Evolutionary conservation across 2,797 vertebrate genomes (phyloP).

Genomic region (Pelobates cultripes): DNA sequence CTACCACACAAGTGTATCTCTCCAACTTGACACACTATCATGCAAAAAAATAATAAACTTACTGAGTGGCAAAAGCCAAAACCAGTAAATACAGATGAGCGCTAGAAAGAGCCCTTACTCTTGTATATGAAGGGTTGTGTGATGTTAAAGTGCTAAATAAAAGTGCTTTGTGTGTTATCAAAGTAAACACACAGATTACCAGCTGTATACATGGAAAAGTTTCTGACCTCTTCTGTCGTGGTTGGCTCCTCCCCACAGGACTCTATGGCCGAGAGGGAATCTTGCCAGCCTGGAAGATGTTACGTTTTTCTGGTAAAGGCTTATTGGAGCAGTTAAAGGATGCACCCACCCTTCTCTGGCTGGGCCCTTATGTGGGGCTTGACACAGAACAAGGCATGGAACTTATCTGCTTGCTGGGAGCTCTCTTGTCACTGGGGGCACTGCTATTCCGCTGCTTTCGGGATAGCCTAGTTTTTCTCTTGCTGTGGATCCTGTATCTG

Average conservation of each 20-base stretch:
- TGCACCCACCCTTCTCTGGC: constrained; percentile 86
- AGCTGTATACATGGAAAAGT: no score
- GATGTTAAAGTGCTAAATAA: no score
- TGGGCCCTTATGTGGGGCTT: constrained; percentile 81
- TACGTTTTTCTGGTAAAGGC: constrained; percentile 80
- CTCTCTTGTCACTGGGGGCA: constrained; percentile 73
- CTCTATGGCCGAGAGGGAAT: constrained; percentile 88
- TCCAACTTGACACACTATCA: no score
- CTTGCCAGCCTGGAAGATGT: constrained; percentile 79
- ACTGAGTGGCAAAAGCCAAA: no score
- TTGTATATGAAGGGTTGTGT: no score
- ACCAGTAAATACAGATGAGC: no score
- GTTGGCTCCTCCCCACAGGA: constrained; percentile 65
- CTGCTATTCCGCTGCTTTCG: constrained; percentile 72
- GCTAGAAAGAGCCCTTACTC: no score
- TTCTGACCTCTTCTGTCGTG: background rate
- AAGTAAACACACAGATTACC: no score
- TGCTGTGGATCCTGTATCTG: constrained; percentile 83
- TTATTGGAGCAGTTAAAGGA: constrained; percentile 79
- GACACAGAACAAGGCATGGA: constrained; percentile 89
- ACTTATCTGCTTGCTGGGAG: constrained; percentile 82
- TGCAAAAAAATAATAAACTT: no score
- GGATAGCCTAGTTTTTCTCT: constrained; percentile 79
- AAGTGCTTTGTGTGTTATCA: no score
- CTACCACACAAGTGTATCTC: no score